A percentile compares a stretch with the other conserved stretches of the same genome.
Conservation (phyloP, 2,113 vertebrate species). For the Manacus vitellinus region DNA sequence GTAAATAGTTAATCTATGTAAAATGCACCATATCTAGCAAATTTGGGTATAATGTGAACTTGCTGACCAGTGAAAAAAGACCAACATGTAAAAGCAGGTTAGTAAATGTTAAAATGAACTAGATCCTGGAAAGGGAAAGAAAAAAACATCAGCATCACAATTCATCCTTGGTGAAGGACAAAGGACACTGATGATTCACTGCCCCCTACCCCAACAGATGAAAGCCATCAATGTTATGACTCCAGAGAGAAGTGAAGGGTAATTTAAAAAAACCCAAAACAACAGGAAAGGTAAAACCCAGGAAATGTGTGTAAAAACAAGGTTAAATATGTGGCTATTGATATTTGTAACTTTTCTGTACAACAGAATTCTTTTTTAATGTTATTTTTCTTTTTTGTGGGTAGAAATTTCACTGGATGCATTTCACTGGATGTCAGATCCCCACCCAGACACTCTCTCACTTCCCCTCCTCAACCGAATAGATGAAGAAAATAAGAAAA, state of each 20-base stretch:
- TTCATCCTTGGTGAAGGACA: not conserved
- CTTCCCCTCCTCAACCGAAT: not conserved
- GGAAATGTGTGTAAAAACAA: not conserved
- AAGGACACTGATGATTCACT: not conserved
- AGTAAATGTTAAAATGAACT: not conserved
- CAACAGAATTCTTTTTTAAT: not conserved
- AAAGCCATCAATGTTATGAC: not conserved
- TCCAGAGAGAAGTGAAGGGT: not conserved
- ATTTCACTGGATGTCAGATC: not conserved
- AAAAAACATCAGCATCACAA: not conserved
- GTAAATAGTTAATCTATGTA: not conserved
- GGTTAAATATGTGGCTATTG: not conserved
- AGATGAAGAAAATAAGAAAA: not conserved
- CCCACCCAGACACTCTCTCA: not conserved
- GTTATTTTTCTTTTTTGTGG: not conserved
- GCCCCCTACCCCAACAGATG: not conserved
- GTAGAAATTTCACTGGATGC: not conserved
- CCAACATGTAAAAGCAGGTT: not conserved
- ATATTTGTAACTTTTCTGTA: not conserved
- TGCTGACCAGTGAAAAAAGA: not conserved
- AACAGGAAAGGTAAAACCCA: not conserved
- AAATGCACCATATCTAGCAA: not conserved
- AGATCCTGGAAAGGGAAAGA: not conserved
- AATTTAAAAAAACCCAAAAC: accelerated
- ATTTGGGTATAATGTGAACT: not conserved